Conservation (phyloP, 2,113 vertebrate genomes). For the Sinocyclocheilus grahami region DNA sequence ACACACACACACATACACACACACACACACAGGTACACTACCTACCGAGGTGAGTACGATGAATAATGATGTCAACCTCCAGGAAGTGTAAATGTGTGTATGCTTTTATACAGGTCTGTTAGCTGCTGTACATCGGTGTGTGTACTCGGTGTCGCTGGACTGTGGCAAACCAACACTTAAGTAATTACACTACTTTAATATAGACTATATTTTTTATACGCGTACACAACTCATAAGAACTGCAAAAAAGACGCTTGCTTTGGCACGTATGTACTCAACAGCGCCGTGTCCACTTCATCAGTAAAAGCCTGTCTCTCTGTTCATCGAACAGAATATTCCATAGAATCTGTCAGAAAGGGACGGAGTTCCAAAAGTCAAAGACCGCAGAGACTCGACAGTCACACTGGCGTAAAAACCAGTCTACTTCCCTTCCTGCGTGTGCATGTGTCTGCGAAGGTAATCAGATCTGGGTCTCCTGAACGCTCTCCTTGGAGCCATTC, state of each 20-base stretch:
- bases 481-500: constrained; percentile 92
- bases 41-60: constrained; percentile 66
- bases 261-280: constrained; percentile 80
- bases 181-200: constrained; percentile 74
- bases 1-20: background rate
- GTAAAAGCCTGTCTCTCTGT: constrained; percentile 72
- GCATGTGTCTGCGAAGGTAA: constrained; percentile 40
- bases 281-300: constrained; percentile 68
- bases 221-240: constrained; percentile 80
- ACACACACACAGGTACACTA: constrained; percentile 35
- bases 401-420: constrained; percentile 20
- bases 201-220: constrained; percentile 73
- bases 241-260: constrained; percentile 81
- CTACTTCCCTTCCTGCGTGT: constrained; percentile 25
- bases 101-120: constrained; percentile 37
- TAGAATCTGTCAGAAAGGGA: constrained; percentile 26
- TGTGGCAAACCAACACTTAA: constrained; percentile 70
- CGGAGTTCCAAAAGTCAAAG: constrained; percentile 17
- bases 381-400: background rate
- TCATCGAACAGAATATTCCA: constrained; percentile 59
- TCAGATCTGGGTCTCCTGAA: constrained; percentile 94
- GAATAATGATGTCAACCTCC: constrained; percentile 60
- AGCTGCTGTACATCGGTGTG: constrained; percentile 46
- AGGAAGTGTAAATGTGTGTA: constrained; percentile 30
- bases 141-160: constrained; percentile 65